phyloP scores from a whole-genome alignment of 2,797 vertebrate genomes.

The Thripadectes ignobilis region DNA sequence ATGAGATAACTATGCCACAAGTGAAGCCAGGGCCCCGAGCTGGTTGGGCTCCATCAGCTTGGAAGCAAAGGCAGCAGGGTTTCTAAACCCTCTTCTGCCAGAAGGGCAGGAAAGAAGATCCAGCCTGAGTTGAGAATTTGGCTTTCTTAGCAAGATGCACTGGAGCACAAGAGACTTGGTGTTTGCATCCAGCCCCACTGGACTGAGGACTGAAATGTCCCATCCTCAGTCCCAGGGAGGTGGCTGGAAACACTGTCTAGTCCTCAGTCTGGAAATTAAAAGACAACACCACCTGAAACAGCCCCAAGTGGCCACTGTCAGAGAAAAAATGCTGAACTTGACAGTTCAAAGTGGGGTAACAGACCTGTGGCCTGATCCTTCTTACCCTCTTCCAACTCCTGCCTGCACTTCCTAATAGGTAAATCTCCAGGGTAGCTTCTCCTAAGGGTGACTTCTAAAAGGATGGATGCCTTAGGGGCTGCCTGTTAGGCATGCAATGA shows the following conservation, averaged over 20 bases:
- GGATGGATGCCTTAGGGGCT: neutral
- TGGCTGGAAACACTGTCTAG: neutral
- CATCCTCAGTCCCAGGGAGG: neutral
- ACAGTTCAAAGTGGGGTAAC: neutral
- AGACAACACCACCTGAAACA: neutral
- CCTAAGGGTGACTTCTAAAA: neutral
- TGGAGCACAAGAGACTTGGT: rapidly evolving
- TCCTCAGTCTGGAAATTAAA: neutral
- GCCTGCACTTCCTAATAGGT: neutral
- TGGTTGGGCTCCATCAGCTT: neutral
- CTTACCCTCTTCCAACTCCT: neutral
- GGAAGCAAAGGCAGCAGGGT: neutral
- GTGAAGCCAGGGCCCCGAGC: neutral
- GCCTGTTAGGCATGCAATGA: neutral
- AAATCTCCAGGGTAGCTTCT: neutral
- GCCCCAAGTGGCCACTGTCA: neutral
- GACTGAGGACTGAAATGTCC: neutral
- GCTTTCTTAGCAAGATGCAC: neutral
- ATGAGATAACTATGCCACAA: neutral
- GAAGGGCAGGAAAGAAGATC: neutral
- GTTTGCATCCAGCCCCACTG: neutral
- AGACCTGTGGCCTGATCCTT: neutral
- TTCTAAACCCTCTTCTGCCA: neutral
- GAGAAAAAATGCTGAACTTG: neutral
- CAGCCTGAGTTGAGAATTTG: neutral